These are phyloP conservation scores for Sterrhoptilus dennistouni DNA, from an alignment of 2,113 vertebrate genomes.

Conservation along the genomic window DNA sequence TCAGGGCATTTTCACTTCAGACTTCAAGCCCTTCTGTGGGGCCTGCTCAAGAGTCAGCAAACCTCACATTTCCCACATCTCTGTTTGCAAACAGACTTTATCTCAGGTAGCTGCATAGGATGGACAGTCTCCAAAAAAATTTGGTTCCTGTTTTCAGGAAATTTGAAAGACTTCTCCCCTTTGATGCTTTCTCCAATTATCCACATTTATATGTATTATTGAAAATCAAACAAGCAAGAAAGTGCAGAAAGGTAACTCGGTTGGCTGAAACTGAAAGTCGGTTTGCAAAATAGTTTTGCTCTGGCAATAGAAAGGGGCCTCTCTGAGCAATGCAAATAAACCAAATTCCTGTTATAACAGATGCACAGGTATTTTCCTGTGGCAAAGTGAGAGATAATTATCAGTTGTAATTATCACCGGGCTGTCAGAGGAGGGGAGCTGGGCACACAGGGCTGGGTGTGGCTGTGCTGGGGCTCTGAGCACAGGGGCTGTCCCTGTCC, in stretches of 20 bases:
- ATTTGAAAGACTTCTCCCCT: background rate
- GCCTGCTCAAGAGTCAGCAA: background rate
- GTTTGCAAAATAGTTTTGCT: background rate
- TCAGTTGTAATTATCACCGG: background rate
- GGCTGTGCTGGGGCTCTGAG: background rate
- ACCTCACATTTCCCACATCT: background rate
- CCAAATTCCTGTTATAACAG: background rate
- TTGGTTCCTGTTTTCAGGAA: background rate
- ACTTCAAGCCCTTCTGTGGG: background rate
- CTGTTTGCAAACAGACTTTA: background rate
- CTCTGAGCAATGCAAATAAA: background rate
- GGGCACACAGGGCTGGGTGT: background rate
- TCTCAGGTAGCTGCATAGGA: background rate
- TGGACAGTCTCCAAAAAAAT: background rate
- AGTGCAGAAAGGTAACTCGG: background rate
- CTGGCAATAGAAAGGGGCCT: background rate
- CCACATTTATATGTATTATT: background rate
- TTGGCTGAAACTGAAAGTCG: background rate
- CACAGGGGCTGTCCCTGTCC: background rate
- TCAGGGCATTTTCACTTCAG: background rate
- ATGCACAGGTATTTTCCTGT: background rate
- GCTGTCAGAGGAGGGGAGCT: background rate
- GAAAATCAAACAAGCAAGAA: background rate
- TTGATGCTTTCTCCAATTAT: background rate
- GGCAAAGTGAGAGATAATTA: background rate